Evolutionary conservation across 2,888 invertebrate species (phyloP).

Genomic region (Tipula unca): DNA sequence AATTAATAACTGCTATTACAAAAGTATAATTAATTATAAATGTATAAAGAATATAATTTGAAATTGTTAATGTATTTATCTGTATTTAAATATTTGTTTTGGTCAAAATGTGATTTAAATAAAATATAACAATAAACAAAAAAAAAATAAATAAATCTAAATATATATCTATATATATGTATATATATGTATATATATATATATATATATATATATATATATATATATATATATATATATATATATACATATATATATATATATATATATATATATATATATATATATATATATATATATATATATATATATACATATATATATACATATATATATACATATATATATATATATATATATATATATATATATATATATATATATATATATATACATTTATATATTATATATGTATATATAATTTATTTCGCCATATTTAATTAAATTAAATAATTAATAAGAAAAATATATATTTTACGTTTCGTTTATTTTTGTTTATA

Average conservation of each 20-base stretch:
- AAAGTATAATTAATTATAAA: neutral
- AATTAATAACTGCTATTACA: neutral
- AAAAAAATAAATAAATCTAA: neutral
- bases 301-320: no score
- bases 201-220: neutral
- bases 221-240: neutral
- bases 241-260: no score
- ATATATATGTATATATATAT: no score
- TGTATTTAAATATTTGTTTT: neutral
- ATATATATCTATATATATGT: no score
- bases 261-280: neutral
- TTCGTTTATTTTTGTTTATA: neutral
- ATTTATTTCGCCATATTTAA: conserved; percentile 18
- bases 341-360: no score
- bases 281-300: neutral
- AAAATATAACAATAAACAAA: neutral
- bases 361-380: neutral
- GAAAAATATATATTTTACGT: neutral
- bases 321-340: no score
- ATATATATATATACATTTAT: no score
- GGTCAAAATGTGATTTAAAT: neutral
- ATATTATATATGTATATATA: neutral
- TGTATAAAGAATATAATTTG: neutral
- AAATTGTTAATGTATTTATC: neutral
- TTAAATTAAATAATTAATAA: neutral